Conservation (phyloP, 2,113 vertebrate species). For the Tonatia bakeri region DNA sequence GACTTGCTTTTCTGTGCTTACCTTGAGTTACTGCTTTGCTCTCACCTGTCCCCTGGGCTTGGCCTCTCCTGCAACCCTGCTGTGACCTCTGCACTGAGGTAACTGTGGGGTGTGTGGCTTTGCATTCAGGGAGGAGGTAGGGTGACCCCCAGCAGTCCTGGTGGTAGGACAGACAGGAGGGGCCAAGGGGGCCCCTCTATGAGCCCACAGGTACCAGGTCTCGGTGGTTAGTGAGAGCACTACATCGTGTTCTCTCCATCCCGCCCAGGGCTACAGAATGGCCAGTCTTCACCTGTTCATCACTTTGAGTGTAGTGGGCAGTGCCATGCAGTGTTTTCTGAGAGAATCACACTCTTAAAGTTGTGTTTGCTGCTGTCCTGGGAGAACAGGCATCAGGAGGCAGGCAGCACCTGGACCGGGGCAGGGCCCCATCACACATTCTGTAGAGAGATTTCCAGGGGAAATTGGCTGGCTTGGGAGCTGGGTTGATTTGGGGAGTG, state of each 20-base stretch:
- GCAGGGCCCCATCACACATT: neutral
- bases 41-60: neutral
- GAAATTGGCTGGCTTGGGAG: neutral
- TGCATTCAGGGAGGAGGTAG: neutral
- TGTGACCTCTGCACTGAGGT: neutral
- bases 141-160: neutral
- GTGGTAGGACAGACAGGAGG: rapidly evolving
- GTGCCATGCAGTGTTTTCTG: neutral
- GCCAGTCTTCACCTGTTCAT: neutral
- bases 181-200: neutral
- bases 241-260: neutral
- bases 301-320: neutral
- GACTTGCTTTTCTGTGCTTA: neutral
- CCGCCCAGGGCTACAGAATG: neutral
- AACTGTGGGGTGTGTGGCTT: neutral
- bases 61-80: neutral
- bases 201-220: neutral
- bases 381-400: neutral
- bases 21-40: neutral
- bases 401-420: neutral
- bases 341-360: neutral
- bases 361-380: neutral
- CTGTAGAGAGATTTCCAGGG: neutral
- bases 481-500: rapidly evolving
- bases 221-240: neutral